Percentiles rank a stretch among this genome's conserved stretches.
These are phyloP conservation scores for Sepiola atlantica DNA, from an alignment of 2,888 invertebrate genomes.

Conservation along the genomic window DNA sequence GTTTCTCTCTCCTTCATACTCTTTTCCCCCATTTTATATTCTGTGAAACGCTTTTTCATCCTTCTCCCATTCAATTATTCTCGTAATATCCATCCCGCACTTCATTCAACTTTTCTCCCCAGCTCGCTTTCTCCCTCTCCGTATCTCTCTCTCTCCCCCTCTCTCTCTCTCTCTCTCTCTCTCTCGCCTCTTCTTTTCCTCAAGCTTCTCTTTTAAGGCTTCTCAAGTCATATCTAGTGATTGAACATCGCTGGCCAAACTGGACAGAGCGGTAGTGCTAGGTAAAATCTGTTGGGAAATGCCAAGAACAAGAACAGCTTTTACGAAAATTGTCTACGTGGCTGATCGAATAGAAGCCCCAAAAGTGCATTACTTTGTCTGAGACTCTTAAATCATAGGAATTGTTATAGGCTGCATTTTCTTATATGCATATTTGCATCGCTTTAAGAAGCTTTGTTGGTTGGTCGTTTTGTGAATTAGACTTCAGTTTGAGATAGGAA, in stretches of 20 bases:
- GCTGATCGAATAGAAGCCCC: neutral
- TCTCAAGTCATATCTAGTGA: neutral
- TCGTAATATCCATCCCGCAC: neutral
- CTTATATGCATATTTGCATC: no score
- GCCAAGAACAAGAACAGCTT: neutral
- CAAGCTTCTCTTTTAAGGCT: neutral
- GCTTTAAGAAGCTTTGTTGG: no score
- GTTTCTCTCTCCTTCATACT: neutral
- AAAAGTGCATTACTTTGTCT: neutral
- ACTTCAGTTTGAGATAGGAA: no score
- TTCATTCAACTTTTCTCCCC: no score
- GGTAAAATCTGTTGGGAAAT: neutral
- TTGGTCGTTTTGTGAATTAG: no score
- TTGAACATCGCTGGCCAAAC: neutral
- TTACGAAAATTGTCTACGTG: neutral
- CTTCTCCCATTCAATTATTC: neutral
- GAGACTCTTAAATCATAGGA: neutral
- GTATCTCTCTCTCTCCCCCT: neutral
- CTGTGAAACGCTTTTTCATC: neutral
- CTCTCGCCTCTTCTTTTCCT: neutral
- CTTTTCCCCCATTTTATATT: neutral
- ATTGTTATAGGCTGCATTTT: neutral
- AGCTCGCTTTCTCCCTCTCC: neutral
- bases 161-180: neutral
- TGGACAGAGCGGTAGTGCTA: no score